Evolutionary conservation across 2,113 vertebrate genomes (phyloP).

Genomic region (Daubentonia madagascariensis): DNA sequence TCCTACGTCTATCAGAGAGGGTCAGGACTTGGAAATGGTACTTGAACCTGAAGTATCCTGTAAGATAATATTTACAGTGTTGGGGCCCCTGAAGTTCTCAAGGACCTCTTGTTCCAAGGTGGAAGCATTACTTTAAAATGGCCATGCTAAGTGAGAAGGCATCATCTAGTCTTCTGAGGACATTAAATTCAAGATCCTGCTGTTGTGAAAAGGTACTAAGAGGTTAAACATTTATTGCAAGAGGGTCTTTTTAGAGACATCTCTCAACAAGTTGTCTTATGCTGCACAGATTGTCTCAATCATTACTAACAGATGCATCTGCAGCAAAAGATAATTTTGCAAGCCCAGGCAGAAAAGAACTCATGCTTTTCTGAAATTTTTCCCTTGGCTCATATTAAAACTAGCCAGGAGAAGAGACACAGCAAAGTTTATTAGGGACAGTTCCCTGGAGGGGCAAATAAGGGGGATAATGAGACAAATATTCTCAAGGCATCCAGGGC

Average conservation of each 20-base stretch:
- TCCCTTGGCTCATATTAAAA: conserved; percentile 75
- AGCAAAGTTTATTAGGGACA: conserved; percentile 73
- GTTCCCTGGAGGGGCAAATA: conserved; percentile 68
- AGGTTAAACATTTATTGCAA: conserved; percentile 52
- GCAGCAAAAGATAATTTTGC: conserved; percentile 65
- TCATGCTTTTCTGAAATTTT: conserved; percentile 65
- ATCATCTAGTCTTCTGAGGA: neutral
- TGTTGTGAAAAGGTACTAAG: neutral
- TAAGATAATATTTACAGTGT: neutral
- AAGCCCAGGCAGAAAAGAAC: conserved; percentile 71
- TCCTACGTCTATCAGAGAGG: neutral
- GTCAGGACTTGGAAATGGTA: neutral
- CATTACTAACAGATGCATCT: conserved; percentile 70
- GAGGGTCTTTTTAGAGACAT: conserved; percentile 45
- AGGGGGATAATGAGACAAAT: conserved; percentile 70
- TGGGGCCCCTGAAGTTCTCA: neutral
- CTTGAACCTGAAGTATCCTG: neutral
- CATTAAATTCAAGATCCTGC: neutral
- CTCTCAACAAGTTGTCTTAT: conserved; percentile 56
- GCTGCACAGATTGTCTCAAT: conserved; percentile 57
- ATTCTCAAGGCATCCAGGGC: conserved; percentile 54
- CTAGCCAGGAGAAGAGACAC: conserved; percentile 72
- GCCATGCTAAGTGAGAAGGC: neutral
- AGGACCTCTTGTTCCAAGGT: neutral
- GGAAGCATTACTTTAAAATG: neutral